Evolutionary conservation across 2,888 invertebrate species (phyloP).

Genomic region (Pyrrhia umbra): DNA sequence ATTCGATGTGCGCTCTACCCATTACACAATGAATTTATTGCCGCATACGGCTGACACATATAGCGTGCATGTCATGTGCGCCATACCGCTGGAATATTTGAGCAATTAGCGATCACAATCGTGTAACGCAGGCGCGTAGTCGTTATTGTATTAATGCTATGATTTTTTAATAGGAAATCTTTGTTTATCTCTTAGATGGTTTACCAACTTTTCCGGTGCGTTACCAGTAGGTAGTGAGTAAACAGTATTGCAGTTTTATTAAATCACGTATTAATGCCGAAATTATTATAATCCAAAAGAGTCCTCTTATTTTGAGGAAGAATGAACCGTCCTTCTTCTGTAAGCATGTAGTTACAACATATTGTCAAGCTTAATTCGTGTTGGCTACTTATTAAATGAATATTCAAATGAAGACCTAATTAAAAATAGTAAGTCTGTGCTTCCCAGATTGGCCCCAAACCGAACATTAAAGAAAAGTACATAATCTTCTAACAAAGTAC

Average conservation of each 20-base stretch:
- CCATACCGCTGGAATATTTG: constrained; percentile 71
- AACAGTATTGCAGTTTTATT: too few species aligned
- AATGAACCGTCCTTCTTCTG: too few species aligned
- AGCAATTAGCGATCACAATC: constrained; percentile 71
- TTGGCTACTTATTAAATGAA: too few species aligned
- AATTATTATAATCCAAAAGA: too few species aligned
- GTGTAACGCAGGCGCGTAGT: constrained; percentile 42
- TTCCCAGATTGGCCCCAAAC: too few species aligned
- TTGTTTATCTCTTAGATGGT: not conserved
- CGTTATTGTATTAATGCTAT: constrained; percentile 40
- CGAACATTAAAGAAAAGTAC: not conserved
- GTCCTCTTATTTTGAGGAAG: too few species aligned
- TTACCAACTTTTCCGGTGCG: not conserved
- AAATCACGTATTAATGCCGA: too few species aligned
- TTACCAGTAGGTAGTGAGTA: too few species aligned
- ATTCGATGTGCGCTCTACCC: constrained; percentile 83
- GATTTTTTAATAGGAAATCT: constrained; percentile 22
- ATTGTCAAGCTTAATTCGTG: too few species aligned
- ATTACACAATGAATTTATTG: constrained; percentile 89
- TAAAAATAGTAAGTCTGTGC: too few species aligned
- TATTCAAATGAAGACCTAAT: too few species aligned
- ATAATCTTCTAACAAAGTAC: not conserved
- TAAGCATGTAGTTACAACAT: too few species aligned
- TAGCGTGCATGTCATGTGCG: constrained; percentile 83
- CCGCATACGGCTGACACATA: constrained; percentile 84